Evolutionary conservation across 2,113 vertebrate species (phyloP).

Genomic region (Caloenas nicobarica): DNA sequence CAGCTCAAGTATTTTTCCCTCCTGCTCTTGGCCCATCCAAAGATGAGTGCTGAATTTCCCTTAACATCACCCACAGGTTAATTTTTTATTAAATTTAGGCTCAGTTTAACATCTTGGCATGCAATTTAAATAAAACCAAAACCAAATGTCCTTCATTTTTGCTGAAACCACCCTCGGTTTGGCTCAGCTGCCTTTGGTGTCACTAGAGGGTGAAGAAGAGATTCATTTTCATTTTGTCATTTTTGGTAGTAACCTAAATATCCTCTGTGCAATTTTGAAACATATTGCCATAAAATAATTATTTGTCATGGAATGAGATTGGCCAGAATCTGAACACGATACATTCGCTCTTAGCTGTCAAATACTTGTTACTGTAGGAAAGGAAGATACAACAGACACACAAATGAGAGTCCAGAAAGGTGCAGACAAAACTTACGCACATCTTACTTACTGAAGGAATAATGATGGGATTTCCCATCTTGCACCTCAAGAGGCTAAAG

Average conservation of each 20-base stretch:
- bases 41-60: slow-evolving; percentile 61
- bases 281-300: slow-evolving; percentile 8
- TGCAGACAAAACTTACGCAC: not conserved
- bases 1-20: slow-evolving; percentile 58
- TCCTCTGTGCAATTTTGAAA: not conserved
- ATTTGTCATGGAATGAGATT: not conserved
- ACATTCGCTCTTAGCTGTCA: slow-evolving; percentile 49
- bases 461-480: not conserved
- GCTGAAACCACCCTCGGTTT: slow-evolving; percentile 57
- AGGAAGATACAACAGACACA: not conserved
- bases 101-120: slow-evolving; percentile 59
- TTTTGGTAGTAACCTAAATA: slow-evolving; percentile 35
- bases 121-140: slow-evolving; percentile 62
- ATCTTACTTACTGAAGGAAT: not conserved
- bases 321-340: not conserved
- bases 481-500: not conserved
- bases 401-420: not conserved
- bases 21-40: slow-evolving; percentile 43
- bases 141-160: slow-evolving; percentile 53
- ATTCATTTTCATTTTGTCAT: slow-evolving; percentile 36
- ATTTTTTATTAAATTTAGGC: slow-evolving; percentile 64
- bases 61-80: slow-evolving; percentile 55
- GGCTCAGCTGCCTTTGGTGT: slow-evolving; percentile 44
- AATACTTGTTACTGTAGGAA: slow-evolving; percentile 38
- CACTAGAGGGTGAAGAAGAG: slow-evolving; percentile 32